phyloP scores from a whole-genome alignment of 2,888 invertebrate genomes.

The Brenthis ino region DNA sequence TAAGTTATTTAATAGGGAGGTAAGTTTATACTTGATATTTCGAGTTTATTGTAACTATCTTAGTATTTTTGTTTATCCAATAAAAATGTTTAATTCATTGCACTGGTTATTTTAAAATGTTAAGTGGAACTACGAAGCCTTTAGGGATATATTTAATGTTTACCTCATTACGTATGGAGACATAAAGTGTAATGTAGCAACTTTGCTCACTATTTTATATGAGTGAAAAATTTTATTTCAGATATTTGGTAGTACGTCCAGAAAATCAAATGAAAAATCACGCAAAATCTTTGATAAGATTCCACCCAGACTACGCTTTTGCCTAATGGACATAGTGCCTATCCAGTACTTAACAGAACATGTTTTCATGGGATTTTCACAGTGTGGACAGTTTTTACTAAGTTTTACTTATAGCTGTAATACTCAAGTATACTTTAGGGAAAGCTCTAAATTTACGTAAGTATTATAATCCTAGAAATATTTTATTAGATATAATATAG shows the following conservation, averaged over 20 bases:
- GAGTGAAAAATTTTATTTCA: constrained; percentile 47
- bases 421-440: constrained; percentile 80
- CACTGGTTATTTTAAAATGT: not conserved
- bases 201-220: constrained; percentile 23
- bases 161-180: not conserved
- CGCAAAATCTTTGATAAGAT: constrained; percentile 79
- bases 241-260: constrained; percentile 79
- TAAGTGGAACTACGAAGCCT: not conserved
- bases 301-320: constrained; percentile 82
- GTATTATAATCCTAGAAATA: constrained; percentile 40
- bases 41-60: constrained; percentile 27
- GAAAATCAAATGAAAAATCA: constrained; percentile 66
- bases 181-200: constrained; percentile 19
- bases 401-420: constrained; percentile 89
- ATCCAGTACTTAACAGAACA: constrained; percentile 86
- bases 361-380: constrained; percentile 96
- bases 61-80: constrained; percentile 36
- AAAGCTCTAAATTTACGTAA: constrained; percentile 76
- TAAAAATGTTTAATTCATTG: constrained; percentile 12
- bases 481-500: no score
- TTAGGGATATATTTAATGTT: not conserved
- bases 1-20: constrained; percentile 84
- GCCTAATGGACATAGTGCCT: constrained; percentile 84
- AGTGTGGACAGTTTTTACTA: constrained; percentile 95
- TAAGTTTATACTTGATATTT: constrained; percentile 58